Percentiles rank a stretch among this genome's conserved stretches.
phyloP scores from a whole-genome alignment of 2,797 vertebrate genomes.

The Ispidina lecontei region DNA sequence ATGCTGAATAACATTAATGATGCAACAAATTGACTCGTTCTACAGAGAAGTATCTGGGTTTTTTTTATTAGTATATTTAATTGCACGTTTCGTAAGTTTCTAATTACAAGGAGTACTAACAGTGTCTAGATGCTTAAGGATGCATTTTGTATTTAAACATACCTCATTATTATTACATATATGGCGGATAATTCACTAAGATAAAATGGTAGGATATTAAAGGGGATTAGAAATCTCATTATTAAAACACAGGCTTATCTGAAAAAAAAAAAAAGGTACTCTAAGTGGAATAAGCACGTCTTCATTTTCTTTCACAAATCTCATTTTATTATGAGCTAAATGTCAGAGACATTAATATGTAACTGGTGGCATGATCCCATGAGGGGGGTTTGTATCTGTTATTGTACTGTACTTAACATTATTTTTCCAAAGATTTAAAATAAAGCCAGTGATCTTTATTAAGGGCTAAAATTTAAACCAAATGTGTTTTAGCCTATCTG shows the following conservation, averaged over 20 bases:
- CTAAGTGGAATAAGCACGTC: slow-evolving; percentile 2
- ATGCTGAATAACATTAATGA: slow-evolving; percentile 46
- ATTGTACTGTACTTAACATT: slow-evolving; percentile 24
- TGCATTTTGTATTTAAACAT: not conserved
- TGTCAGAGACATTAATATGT: slow-evolving; percentile 41
- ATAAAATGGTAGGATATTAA: slow-evolving; percentile 62
- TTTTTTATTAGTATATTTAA: too few relatives aligned
- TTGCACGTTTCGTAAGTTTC: too few relatives aligned
- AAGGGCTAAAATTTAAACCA: not conserved
- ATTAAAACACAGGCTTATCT: slow-evolving; percentile 62
- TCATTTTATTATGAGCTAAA: slow-evolving; percentile 57
- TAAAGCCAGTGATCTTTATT: slow-evolving; percentile 19
- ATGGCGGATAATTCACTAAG: slow-evolving; percentile 55
- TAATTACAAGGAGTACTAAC: too few relatives aligned
- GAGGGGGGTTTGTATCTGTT: slow-evolving; percentile 26
- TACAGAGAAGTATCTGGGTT: too few relatives aligned
- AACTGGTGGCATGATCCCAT: slow-evolving; percentile 34
- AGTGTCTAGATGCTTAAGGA: too few relatives aligned
- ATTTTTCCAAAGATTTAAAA: slow-evolving; percentile 25
- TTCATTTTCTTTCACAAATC: slow-evolving; percentile 66
- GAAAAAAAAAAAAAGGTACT: slow-evolving; percentile 41
- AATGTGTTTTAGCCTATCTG: not conserved
- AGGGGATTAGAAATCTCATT: slow-evolving; percentile 66
- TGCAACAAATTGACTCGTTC: too few relatives aligned
- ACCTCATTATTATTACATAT: slow-evolving; percentile 71